These are phyloP conservation scores for Lomographa bimaculata DNA, from an alignment of 2,888 invertebrate species.

Conservation along the genomic window DNA sequence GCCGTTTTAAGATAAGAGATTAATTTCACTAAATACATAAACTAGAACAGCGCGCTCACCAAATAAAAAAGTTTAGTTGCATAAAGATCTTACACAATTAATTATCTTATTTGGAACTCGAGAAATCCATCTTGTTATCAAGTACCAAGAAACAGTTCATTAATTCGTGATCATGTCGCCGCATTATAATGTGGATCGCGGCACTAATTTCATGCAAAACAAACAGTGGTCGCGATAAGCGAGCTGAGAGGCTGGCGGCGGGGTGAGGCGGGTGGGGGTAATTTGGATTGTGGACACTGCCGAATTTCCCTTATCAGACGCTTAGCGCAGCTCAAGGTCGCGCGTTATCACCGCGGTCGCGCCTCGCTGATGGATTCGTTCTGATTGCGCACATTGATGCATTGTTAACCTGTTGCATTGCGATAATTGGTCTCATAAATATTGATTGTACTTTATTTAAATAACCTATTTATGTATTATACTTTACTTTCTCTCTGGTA, in stretches of 20 bases:
- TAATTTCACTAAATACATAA: too few species aligned
- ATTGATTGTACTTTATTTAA: too few species aligned
- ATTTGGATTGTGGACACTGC: constrained; percentile 41
- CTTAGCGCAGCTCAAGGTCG: constrained; percentile 72
- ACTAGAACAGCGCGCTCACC: too few species aligned
- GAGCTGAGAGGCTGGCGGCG: constrained; percentile 41
- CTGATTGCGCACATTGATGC: constrained; percentile 67
- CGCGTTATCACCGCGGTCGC: constrained; percentile 65
- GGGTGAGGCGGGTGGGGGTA: constrained; percentile 36
- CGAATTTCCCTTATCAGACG: constrained; percentile 77
- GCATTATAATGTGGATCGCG: constrained; percentile 57
- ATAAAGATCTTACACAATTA: not conserved
- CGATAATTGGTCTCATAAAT: constrained; percentile 18
- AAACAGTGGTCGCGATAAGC: constrained; percentile 67
- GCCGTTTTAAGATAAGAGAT: too few species aligned
- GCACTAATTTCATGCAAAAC: constrained; percentile 73
- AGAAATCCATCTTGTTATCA: constrained; percentile 36
- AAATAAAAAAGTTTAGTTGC: too few species aligned
- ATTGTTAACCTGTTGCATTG: constrained; percentile 37
- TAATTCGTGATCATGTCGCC: constrained; percentile 62
- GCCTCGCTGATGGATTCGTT: constrained; percentile 63
- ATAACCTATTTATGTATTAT: too few species aligned
- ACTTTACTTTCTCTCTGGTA: too few species aligned
- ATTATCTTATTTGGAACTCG: not conserved
- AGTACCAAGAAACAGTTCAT: constrained; percentile 49